Base-by-base conservation (phyloP, 2,797 vertebrate genomes). In the Parambassis ranga region DNA sequence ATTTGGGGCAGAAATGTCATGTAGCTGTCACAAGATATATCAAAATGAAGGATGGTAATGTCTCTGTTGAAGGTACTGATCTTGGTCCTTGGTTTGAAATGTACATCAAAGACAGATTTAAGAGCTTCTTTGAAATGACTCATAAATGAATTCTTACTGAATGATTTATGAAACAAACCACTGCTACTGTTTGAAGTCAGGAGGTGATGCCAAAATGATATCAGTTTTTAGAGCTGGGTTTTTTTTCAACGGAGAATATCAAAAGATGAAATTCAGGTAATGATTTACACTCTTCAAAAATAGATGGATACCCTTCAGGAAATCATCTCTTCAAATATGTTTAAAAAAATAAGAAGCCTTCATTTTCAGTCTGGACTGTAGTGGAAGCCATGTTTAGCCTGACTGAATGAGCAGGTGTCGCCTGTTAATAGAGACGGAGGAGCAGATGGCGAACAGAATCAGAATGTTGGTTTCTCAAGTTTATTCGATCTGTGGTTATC, bases 401-500 rank as follows among this genome's bases (percentile, higher is more conserved):
- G 75, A 84, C 43, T 79, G 69, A 74, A 55, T 10, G 42, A 77
- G 80, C 82, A 76, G 80, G 82, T 85, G 79, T 61, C 35, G 16
- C 43, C 44, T 13, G 43, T 59, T 33, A 33, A 42, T n/a, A n/a
- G 68, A 63, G 72, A 51, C 4, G 3, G 43, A 46, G 65, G 44
- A 76, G 56, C 77, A 82, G 77, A 63, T 75, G 66, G 71, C 3
- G 31, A 70, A 78, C 32, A 69, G 28, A 64, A 71, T 61, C 69
- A 77, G 42, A 66, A 48, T 62, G 64, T 90, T 86, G 84, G 86
- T 89, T 91, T 91, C 79, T 91, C 88, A 90, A 88, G 85, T 93
- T 93, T 92, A 94, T 94, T 94, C 87, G 91, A 94, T 90, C 92
- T 90, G 92, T 94, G 90, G 90, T 94, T 94, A 94, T 94, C 92